Evolutionary conservation across 2,888 invertebrate species (phyloP), one percentile per base, ranked within the genome.

Genomic region (Aelia acuminata): DNA sequence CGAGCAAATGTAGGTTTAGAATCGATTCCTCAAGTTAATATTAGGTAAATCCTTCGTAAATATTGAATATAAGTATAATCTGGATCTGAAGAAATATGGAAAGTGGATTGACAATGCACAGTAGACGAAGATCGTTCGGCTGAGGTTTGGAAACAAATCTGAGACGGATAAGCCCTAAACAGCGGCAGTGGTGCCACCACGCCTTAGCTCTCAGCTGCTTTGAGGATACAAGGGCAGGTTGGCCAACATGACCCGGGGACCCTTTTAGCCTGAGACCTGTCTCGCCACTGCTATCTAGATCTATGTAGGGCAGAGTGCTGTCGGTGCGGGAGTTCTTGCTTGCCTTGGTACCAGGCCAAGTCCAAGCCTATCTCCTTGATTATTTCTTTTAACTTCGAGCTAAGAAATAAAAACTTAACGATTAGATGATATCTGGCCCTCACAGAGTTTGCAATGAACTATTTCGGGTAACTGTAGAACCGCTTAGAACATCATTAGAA

Each of bases 191-290:
- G 63, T 70, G 18, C 31, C 63, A 70, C 31, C 63, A 70, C 31
- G 0, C 63, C 63, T 70, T 35, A 26, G 13, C 15, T 18, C 18
- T 18, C 31, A 15, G 31, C 63, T 15, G 35, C 63, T 35, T 31
- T 26, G 18, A 70, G 63, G 63, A 35, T 70, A 80, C 80, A 80
- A 80, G 80, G 80, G 80, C 80, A 80, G 80, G 80, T 80, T 80
- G 80, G 80, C 43, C 43, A 80, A 80, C 80, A 43, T n/a, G 63
- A 70, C 63, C 57, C 13, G 57, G 26, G 18, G 39, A 75, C 39
- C 80, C 80, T 80, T 80, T 39, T 43, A 80, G 4, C 80, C 43
- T 13, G 80, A 80, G 80, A 80, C 80, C 80, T 80, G 80, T 43
- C 80, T n/a, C 80, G 7, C n/a, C 80, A 22, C 43, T n/a, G 43